Evolutionary conservation across 1,140 invertebrate genomes (phyloP), one percentile per base, ranked within the genome.

Genomic region (Tetragnatha versicolor): DNA sequence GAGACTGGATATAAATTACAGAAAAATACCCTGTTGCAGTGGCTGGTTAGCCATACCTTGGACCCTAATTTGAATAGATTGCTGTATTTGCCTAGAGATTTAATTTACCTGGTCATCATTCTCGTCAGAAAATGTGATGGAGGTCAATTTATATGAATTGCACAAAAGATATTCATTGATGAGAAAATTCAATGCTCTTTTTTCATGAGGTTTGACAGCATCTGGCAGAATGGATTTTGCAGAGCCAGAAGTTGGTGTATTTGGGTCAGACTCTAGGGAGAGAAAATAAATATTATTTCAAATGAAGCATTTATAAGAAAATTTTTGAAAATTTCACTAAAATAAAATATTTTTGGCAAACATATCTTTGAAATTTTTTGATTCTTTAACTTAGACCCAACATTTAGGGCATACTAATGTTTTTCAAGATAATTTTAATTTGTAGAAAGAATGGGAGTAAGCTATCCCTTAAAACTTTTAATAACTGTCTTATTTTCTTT

Each of bases 71-170:
- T n/a, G n/a, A n/a, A n/a, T n/a, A n/a, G n/a, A n/a, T n/a, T n/a
- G n/a, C n/a, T n/a, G n/a, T n/a, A n/a, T n/a, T n/a, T n/a, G n/a
- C n/a, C n/a, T n/a, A n/a, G n/a, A 37, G 42, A 65, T 51, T n/a
- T 55, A 27, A 76, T 35, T 55, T 86, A 92, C 91, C 88, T 95
- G 93, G 84, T 94, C 89, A 84, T 93, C 92, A 89, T 95, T 95
- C 88, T 96, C 94, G 89, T 96, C 94, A 55, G 93, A 91, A 87
- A 96, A 96, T 29, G 94, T 96, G 45, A 96, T 95, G 0, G 93
- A 94, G 6, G 94, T 95, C 17, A 96, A 85, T 87, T 95, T 95
- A 84, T 95, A 95, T 60, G 92, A 91, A 84, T 92, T 89, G 10
- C 90, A 85, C 37, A 96, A 84, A 17, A 96, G 85, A 85, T 95